Evolutionary conservation across 2,888 invertebrate species (phyloP), one percentile per base, ranked within the genome.

Genomic region (Agapostemon virescens): DNA sequence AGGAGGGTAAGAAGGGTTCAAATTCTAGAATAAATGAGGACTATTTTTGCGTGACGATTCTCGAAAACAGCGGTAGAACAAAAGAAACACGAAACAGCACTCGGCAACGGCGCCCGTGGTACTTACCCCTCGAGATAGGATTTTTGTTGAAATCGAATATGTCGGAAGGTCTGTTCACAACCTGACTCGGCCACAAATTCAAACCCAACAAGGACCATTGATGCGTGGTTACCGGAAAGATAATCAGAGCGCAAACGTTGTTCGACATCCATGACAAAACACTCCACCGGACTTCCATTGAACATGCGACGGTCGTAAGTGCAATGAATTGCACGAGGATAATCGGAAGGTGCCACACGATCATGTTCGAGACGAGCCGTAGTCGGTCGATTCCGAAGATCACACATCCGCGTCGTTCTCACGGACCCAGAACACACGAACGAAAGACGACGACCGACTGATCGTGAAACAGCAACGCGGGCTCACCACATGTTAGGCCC

Each of bases 141-240:
- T 72, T 76, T 38, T n/a, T 55, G 49, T 40, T 58, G 33, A 52
- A 66, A 61, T 76, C 69, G 17, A 61, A 36, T 17, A 33, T 58
- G 17, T 82, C 40, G 36, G 68, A 49, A 7, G 77, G 63, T 66
- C 36, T 78, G 33, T 75, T 63, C 9, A 26, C 33, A 11, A 17
- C 42, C 20, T 58, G 81, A 26, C 45, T 68, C 52, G 75, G 61
- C 82, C 84, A 86, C 30, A 72, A 42, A 36, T 79, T 69, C 67
- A 82, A 36, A 26, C 77, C 83, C 17, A 77, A n/a, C 52, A 86
- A 58, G n/a, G 82, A 85, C 86, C 87, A 86, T 69, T 85, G 85
- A 26, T 82, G 70, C 40, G 81, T 82, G 58, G 33, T 69, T 20
- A 52, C 63, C 30, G 85, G 85, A 15, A 80, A 73, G 30, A 61